Base-by-base conservation (phyloP, 2,113 vertebrate species). In the Hippopotamus amphibius region DNA sequence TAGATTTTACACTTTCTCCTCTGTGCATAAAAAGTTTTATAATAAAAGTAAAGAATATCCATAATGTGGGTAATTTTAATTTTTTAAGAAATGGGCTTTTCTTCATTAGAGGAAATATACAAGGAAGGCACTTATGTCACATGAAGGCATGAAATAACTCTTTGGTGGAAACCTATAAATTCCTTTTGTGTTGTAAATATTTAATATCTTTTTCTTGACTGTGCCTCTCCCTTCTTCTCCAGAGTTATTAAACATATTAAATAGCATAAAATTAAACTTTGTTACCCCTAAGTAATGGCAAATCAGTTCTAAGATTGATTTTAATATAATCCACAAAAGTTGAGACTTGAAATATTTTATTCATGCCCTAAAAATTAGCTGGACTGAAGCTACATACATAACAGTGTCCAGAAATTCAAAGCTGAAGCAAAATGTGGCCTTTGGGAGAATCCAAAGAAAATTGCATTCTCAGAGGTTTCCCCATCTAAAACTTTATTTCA, bases 201-300 rank as follows among this genome's bases (percentile, higher is more conserved):
- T 97, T 97, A 98, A 98, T 98, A 53, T 81, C 82, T 96, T 94
- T 96, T 97, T 77, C 90, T 97, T 95, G 57, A 93, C 94, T 90
- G 12, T 95, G 74, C 53, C 90, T 96, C 37, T 97, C 87, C 43
- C 53, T 97, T 91, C 74, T 97, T 95, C 93, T 97, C 79, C 55
- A 95, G 95, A 97, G 92, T 97, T 97, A 98, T 98, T 97, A 97
- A 98, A 96, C 80, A 93, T 97, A 98, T 96, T 97, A 98, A 98
- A 84, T 71, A 97, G 97, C 92, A 98, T 96, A 98, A 97, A 97
- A 97, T 98, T 98, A 98, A 98, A 97, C 97, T 98, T 98, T 97
- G 80, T 94, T 98, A 97, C 95, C 95, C 96, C 96, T 97, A 96
- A 97, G 96, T 97, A 98, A 98, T 98, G 96, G 96, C 63, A 97